Evolutionary conservation across 2,797 vertebrate genomes (phyloP).

Genomic region (Syngnathus acus): DNA sequence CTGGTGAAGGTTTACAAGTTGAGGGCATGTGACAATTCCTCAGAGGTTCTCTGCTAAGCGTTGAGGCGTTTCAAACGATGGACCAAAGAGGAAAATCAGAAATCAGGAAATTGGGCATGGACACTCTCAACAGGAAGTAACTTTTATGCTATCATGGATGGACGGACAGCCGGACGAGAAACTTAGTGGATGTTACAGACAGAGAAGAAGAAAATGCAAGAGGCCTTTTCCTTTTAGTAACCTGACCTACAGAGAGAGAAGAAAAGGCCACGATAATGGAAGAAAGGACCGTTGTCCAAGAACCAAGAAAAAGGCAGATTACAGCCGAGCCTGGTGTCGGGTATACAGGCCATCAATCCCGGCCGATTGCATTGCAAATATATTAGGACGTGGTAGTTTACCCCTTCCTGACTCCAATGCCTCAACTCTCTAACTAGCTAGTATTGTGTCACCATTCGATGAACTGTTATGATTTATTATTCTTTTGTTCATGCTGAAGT

Average conservation of each 20-base stretch:
- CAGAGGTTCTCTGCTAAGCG: too few relatives aligned
- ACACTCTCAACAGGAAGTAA: too few relatives aligned
- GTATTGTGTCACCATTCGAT: conserved; percentile 18
- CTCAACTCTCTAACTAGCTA: conserved; percentile 17
- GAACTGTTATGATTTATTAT: neutral
- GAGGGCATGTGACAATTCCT: neutral
- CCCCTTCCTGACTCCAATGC: conserved; percentile 24
- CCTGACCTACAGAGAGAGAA: conserved; percentile 52
- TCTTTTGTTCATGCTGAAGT: conserved; percentile 21
- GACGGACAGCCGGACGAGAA: too few relatives aligned
- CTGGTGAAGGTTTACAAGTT: neutral
- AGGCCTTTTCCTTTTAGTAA: conserved; percentile 60
- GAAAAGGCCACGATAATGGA: conserved; percentile 58
- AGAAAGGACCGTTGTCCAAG: conserved; percentile 62
- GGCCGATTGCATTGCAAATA: conserved; percentile 48
- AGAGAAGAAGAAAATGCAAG: conserved; percentile 22
- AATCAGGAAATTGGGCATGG: too few relatives aligned
- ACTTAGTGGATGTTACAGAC: neutral
- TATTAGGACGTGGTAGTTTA: conserved; percentile 47
- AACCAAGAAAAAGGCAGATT: conserved; percentile 61
- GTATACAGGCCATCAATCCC: conserved; percentile 47
- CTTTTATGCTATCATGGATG: too few relatives aligned
- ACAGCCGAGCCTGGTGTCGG: conserved; percentile 61
- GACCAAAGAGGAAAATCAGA: too few relatives aligned
- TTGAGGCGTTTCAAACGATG: too few relatives aligned